phyloP scores from a whole-genome alignment of 2,113 vertebrate species.

The Aythya baeri region DNA sequence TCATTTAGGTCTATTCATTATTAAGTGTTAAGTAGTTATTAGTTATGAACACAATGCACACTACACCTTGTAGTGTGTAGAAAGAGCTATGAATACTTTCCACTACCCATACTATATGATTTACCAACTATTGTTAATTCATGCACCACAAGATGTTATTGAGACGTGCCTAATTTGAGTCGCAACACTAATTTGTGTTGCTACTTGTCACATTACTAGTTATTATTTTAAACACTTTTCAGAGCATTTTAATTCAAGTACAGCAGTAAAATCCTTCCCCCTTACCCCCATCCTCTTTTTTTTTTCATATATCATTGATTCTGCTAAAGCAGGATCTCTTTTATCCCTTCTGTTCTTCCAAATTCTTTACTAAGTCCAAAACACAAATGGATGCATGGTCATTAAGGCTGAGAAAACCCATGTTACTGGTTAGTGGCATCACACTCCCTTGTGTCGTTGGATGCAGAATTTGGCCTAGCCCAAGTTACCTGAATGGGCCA shows the following conservation, averaged over 20 bases:
- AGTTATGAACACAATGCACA: background rate
- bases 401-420: background rate
- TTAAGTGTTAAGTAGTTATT: background rate
- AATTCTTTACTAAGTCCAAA: background rate
- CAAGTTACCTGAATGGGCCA: background rate
- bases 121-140: background rate
- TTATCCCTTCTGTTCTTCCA: background rate
- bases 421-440: background rate
- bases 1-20: background rate
- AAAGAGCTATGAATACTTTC: background rate
- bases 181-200: background rate
- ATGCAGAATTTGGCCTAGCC: background rate
- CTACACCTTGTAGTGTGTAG: background rate
- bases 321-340: background rate
- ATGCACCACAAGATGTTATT: background rate
- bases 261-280: too few species aligned
- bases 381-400: background rate
- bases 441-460: background rate
- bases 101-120: background rate
- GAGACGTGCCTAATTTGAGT: background rate
- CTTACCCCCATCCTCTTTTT: background rate
- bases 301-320: background rate
- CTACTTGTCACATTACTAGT: background rate
- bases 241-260: background rate
- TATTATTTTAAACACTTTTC: background rate